Conservation (phyloP, 2,797 vertebrate species). For the Vultur gryphus region DNA sequence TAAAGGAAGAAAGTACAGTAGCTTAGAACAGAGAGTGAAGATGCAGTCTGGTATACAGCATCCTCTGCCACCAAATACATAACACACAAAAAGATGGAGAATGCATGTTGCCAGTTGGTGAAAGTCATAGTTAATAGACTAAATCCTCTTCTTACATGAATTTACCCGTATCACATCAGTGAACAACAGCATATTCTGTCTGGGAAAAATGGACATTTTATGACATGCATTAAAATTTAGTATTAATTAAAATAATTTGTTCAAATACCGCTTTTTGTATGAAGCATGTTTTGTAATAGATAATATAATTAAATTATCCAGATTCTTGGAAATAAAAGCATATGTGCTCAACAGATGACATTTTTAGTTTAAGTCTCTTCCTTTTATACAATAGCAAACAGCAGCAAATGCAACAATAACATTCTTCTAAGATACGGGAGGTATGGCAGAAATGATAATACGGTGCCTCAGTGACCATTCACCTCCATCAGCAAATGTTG, state of each 20-base stretch:
- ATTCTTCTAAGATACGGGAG: not conserved
- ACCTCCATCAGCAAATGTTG: not conserved
- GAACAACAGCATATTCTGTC: not conserved
- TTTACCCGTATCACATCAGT: not conserved
- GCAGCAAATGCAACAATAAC: not conserved
- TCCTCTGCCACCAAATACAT: not conserved
- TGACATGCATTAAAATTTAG: not conserved
- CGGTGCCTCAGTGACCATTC: not conserved
- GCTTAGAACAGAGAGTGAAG: not conserved
- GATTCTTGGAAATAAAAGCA: conserved; percentile 4
- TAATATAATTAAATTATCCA: not conserved
- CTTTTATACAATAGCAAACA: not conserved
- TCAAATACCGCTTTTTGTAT: not conserved
- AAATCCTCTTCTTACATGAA: not conserved
- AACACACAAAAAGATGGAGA: not conserved
- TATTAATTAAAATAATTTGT: conserved; percentile 13
- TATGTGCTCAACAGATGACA: conserved; percentile 26
- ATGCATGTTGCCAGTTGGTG: not conserved
- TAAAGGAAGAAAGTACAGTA: not conserved
- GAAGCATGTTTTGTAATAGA: conserved; percentile 1
- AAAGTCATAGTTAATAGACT: not conserved
- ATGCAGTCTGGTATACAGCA: not conserved
- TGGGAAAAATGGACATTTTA: not conserved
- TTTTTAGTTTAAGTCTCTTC: not conserved
- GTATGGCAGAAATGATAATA: not conserved